Evolutionary conservation across 1,140 invertebrate species (phyloP), one percentile per base, ranked within the genome.

Genomic region (Pogonus chalceus): DNA sequence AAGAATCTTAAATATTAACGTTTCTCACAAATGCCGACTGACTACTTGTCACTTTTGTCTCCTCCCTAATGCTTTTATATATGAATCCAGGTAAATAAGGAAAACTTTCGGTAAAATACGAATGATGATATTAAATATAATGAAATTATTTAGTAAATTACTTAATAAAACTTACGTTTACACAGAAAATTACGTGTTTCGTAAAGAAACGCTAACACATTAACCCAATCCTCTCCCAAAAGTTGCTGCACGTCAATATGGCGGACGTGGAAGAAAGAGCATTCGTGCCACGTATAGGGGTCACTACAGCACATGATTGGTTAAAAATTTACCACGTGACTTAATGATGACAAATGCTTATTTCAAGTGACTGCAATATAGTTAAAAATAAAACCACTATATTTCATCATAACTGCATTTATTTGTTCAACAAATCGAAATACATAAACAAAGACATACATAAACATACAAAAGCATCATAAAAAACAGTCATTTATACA

Each of bases 231-330:
- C 9, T 77, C 76, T 79, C 79, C 77, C 69, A 66, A 75, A 78
- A 80, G 76, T 78, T 79, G 76, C 76, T 80, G 78, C 77, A 80
- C 81, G 81, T 83, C 81, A 85, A 85, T 82, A 85, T 85, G 82
- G 82, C 82, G 80, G 79, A 81, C 75, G 76, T 80, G 75, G 75
- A 82, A 81, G 73, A 79, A 77, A 74, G 79, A 77, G 81, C 75
- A 78, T 74, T 77, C 67, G 76, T 83, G 82, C 82, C 82, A 85
- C 82, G 82, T 85, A 83, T 82, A 75, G 81, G 71, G 62, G 68
- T 65, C 65, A 56, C 56, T 53, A 58, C 57, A 54, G 51, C 50
- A 22, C 53, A 21, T 55, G 22, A 73, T 75, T 74, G 73, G 72
- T 53, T 55, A 16, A 43, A 46, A 35, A 21, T 39, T 20, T 24